Conservation (phyloP, 2,113 vertebrate species). For the Vombatus ursinus region DNA sequence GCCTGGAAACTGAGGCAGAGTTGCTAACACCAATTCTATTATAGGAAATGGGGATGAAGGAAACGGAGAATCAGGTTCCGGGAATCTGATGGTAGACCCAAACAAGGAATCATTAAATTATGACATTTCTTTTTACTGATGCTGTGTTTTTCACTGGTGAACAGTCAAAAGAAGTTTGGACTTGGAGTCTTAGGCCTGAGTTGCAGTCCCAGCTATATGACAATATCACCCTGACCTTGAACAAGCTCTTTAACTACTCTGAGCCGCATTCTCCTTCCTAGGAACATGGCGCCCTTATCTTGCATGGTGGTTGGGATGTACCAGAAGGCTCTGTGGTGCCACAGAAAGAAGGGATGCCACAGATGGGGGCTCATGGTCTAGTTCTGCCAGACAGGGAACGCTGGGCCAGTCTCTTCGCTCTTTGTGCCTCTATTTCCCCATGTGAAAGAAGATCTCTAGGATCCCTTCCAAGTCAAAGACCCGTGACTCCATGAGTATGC, state of each 20-base stretch:
- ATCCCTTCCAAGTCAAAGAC: neutral
- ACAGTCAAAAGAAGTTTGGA: neutral
- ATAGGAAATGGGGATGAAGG: constrained; percentile 12
- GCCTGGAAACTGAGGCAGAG: neutral
- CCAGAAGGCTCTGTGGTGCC: no score
- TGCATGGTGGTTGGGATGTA: neutral
- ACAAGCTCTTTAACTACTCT: neutral
- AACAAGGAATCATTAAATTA: no score
- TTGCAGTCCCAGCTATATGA: neutral
- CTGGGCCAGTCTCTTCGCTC: neutral
- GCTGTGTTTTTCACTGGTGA: neutral
- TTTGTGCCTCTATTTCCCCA: neutral
- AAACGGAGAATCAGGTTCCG: constrained; percentile 17
- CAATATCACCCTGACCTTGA: neutral
- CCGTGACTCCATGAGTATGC: neutral
- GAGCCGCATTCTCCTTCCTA: neutral
- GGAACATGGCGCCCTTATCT: neutral
- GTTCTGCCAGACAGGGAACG: neutral
- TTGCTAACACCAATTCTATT: neutral
- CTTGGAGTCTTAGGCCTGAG: neutral
- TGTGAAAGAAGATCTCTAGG: neutral
- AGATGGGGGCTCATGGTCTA: neutral
- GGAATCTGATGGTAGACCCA: constrained; percentile 12
- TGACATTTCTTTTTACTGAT: neutral
- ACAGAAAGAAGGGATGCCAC: neutral